Base-by-base conservation (phyloP, 2,888 invertebrate species). In the Euphydryas editha region DNA sequence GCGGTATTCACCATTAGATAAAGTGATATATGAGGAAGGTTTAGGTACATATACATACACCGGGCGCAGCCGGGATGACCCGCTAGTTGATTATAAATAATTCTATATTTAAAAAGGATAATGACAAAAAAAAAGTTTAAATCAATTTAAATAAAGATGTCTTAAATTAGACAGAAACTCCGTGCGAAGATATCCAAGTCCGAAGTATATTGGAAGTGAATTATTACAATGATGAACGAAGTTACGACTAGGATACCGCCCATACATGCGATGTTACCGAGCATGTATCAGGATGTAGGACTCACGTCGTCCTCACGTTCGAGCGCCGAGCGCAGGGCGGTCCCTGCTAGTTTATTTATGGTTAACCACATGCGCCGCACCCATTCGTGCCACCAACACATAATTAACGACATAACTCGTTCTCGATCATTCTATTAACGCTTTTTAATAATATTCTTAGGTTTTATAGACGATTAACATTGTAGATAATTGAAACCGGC, bases 331-430 rank as follows among this genome's bases (percentile, higher is more conserved):
- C 76, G 79, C 76, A 76, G 84, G 87, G 86, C 86, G 88, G 81
- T 76, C 79, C 78, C 73, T 73, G 73, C 74, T 80, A 76, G 74
- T 78, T 86, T 87, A 88, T 90, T 88, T 88, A 90, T 88, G 85
- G 81, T 77, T 77, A 74, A 75, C 78, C 77, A 80, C 81, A 77
- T 76, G 81, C 81, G 81, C 81, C 84, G 79, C 86, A 83, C 85
- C 86, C 84, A 66, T 60, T 36, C 66, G 62, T 57, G 82, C 84
- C 83, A 80, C 79, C 78, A 83, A 85, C 88, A 87, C 83, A 75
- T 79, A 81, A 82, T 82, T 80, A 77, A 81, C 70, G 70, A 67
- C 60, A 51, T 64, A 54, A 69, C 70, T 68, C 36, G 68, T 72
- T 67, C 62, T 51, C 59, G 56, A 72, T 67, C 62, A 70, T 73